These are phyloP conservation scores for Pluvialis apricaria DNA, from an alignment of 2,113 vertebrate species.

Conservation along the genomic window DNA sequence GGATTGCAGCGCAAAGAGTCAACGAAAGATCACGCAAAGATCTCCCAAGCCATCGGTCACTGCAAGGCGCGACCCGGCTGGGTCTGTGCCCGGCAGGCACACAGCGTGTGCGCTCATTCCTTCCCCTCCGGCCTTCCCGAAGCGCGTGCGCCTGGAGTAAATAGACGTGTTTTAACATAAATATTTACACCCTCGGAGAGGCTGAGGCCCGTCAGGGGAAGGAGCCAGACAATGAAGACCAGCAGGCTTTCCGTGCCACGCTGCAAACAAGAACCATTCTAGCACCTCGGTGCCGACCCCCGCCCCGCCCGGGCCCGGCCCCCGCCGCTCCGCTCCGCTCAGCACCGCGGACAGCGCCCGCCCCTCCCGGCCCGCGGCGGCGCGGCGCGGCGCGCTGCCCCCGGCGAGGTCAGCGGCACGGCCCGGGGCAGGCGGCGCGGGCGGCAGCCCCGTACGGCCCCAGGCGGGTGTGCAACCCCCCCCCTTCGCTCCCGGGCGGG, in stretches of 20 bases:
- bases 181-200: neutral
- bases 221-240: neutral
- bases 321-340: neutral
- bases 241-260: neutral
- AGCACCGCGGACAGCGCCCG: slow-evolving; percentile 54
- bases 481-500: neutral
- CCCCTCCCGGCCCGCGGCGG: too few relatives aligned
- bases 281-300: neutral
- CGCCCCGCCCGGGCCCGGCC: too few relatives aligned
- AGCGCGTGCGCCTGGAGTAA: neutral
- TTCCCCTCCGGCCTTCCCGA: neutral
- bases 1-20: neutral
- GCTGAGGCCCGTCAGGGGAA: neutral
- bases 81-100: neutral
- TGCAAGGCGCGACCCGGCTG: neutral
- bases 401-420: accelerated
- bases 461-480: accelerated
- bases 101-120: neutral
- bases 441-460: neutral
- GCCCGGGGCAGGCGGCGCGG: accelerated
- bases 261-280: accelerated
- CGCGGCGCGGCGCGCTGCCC: neutral
- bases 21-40: neutral
- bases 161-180: neutral
- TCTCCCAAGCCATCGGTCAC: neutral